These are phyloP conservation scores for Lissocephala sabroskyi DNA, from an alignment of 2,888 invertebrate species.

Conservation along the genomic window DNA sequence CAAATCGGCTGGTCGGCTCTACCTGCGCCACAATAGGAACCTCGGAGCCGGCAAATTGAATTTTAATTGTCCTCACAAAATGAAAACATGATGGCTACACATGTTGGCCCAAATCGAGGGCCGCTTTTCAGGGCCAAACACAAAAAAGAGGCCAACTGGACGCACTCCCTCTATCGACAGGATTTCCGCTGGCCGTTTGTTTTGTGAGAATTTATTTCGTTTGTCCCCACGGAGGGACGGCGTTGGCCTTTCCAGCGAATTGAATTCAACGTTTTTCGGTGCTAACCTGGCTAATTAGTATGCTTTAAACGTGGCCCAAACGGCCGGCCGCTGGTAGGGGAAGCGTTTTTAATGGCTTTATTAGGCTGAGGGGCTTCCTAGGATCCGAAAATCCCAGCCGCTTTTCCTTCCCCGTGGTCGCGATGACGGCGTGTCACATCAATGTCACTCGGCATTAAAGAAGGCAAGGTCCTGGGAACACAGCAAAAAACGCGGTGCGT, in stretches of 20 bases:
- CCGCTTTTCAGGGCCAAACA: neutral
- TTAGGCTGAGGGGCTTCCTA: neutral
- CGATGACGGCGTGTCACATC: conserved; percentile 14
- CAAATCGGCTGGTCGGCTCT: conserved; percentile 5
- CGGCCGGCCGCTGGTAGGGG: no score
- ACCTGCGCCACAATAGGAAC: neutral
- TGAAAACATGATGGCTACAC: conserved; percentile 31
- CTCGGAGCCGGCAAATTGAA: conserved; percentile 46
- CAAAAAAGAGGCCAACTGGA: conserved; percentile 28
- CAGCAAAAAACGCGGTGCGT: conserved; percentile 1
- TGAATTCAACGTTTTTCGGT: no score
- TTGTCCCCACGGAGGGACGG: no score
- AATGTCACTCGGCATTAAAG: conserved; percentile 29
- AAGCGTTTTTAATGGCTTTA: no score
- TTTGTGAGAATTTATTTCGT: conserved; percentile 33
- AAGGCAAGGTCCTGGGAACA: no score
- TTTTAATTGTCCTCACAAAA: conserved; percentile 44
- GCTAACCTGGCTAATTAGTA: conserved; percentile 45
- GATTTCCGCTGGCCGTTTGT: conserved; percentile 53
- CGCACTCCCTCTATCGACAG: conserved; percentile 28
- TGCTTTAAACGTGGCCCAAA: no score
- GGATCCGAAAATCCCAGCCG: conserved; percentile 26
- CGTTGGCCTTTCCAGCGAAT: conserved; percentile 11
- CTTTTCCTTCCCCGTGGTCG: no score
- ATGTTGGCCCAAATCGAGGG: conserved; percentile 27